Conservation (phyloP, 92 coral and sea anemone species). For the Pocillopora meandrina region DNA sequence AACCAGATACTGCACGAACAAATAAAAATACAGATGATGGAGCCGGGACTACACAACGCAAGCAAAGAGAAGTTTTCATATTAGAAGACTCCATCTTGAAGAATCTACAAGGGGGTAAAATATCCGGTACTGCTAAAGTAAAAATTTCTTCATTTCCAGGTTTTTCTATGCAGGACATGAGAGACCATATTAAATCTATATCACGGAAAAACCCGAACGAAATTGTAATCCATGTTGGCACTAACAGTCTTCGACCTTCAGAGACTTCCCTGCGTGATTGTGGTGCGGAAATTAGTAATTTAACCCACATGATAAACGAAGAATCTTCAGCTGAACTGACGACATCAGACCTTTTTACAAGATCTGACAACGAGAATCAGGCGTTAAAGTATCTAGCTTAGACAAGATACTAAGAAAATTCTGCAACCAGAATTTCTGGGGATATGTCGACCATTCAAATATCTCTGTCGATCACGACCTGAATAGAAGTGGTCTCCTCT, state of each 20-base stretch:
- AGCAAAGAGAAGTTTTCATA: conserved; percentile 24
- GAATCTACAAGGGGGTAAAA: conserved; percentile 31
- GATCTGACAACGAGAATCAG: conserved; percentile 16
- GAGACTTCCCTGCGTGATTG: conserved; percentile 27
- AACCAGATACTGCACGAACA: background rate
- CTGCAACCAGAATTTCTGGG: conserved; percentile 38
- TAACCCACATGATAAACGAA: conserved; percentile 35
- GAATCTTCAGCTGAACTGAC: conserved; percentile 37
- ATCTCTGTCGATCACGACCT: conserved; percentile 33
- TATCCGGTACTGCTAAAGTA: conserved; percentile 13
- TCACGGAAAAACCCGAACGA: conserved; percentile 52
- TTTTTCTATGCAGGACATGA: conserved; percentile 40
- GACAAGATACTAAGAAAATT: background rate
- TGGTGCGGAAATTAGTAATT: conserved; percentile 46
- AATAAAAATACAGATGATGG: background rate
- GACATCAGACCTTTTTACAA: conserved; percentile 39
- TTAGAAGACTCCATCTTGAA: conserved; percentile 48
- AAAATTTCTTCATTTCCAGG: conserved; percentile 38
- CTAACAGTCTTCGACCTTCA: conserved; percentile 49
- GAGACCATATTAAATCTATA: conserved; percentile 54
- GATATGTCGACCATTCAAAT: conserved; percentile 33
- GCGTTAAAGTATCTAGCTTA: conserved; percentile 35
- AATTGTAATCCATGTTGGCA: conserved; percentile 56
- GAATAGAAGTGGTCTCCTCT: conserved; percentile 47
- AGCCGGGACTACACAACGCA: background rate